phyloP scores from a whole-genome alignment of 23 tunicate genomes.

The Halocynthia aurantium region DNA sequence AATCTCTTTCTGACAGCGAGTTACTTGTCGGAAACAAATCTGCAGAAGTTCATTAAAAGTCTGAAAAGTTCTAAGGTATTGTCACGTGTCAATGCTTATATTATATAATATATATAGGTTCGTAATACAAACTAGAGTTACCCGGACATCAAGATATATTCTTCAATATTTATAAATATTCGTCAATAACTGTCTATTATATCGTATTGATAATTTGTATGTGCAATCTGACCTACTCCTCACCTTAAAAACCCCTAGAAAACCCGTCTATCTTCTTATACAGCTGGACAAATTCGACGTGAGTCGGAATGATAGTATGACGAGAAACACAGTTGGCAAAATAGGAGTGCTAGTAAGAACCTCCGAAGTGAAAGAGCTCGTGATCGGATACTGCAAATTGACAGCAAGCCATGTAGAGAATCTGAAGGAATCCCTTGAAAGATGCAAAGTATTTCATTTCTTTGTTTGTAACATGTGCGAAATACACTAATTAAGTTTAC shows the following conservation, averaged over 20 bases:
- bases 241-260: no score
- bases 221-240: no score
- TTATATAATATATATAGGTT: no score
- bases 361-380: neutral
- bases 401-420: neutral
- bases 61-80: no score
- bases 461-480: neutral
- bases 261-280: no score
- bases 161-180: no score
- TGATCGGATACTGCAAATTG: conserved; percentile 9
- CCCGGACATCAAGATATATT: no score
- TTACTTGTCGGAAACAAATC: neutral
- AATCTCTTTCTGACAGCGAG: conserved; percentile 5
- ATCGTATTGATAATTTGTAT: no score
- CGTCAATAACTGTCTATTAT: no score
- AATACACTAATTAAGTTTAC: neutral
- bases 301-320: neutral
- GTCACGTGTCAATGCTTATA: no score
- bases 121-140: no score
- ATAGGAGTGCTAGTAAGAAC: neutral
- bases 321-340: neutral
- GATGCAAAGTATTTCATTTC: neutral
- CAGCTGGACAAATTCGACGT: conserved; percentile 10
- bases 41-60: neutral
- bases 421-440: neutral